Conservation (phyloP, 2,888 invertebrate genomes). For the Lottia gigantea region DNA sequence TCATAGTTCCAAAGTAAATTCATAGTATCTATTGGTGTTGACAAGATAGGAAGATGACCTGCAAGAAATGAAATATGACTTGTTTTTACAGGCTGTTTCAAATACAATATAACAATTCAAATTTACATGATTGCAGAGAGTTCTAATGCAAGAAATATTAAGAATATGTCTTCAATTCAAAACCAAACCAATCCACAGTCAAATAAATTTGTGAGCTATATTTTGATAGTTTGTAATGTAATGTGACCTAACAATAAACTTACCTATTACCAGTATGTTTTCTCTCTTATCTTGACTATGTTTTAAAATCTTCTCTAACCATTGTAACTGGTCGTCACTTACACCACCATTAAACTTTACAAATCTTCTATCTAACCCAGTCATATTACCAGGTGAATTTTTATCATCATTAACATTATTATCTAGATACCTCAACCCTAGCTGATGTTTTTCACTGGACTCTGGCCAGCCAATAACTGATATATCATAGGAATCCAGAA, state of each 20-base stretch:
- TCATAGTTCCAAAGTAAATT: conserved; percentile 66
- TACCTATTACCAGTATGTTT: conserved; percentile 66
- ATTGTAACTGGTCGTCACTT: conserved; percentile 59
- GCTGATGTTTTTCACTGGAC: conserved; percentile 41
- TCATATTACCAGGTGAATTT: conserved; percentile 54
- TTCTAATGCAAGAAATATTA: no score
- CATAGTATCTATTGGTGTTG: conserved; percentile 36
- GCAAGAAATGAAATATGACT: no score
- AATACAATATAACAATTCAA: no score
- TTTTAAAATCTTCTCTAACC: conserved; percentile 59
- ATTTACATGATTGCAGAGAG: no score
- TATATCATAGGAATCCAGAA: conserved; percentile 66
- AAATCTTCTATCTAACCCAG: conserved; percentile 54
- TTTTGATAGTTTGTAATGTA: no score
- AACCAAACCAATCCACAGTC: no score
- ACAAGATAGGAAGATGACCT: conserved; percentile 63
- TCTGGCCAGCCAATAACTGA: conserved; percentile 57
- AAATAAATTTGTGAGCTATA: no score
- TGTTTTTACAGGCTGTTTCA: no score
- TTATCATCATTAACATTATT: conserved; percentile 60
- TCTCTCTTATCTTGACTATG: conserved; percentile 53
- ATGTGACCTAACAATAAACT: conserved; percentile 23
- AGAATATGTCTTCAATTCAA: no score
- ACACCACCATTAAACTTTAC: conserved; percentile 67
- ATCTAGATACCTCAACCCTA: conserved; percentile 43